Base-by-base conservation (phyloP, 2,113 vertebrate genomes). In the Morone saxatilis region DNA sequence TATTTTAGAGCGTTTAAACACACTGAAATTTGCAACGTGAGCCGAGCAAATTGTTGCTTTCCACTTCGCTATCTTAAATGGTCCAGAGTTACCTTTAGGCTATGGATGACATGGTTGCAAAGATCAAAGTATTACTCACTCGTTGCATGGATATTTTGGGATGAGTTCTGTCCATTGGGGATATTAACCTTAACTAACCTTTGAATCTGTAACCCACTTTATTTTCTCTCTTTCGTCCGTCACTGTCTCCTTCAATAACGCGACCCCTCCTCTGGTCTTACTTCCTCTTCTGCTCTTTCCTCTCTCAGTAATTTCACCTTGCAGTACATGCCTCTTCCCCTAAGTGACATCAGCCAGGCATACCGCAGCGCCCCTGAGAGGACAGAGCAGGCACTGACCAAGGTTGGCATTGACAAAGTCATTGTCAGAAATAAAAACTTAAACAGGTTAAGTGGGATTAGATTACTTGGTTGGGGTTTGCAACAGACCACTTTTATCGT, bases 311-410 rank as follows among this genome's bases (percentile, higher is more conserved):
- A 98, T 92, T 97, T 97, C 92, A 98, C 96, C 1, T 93, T 98
- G 89, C 97, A 97, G 80, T 97, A 97, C 93, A 98, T 98, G 97
- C 97, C 97, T 80, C 96, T 98, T 22, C 97, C 97, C 0, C 94
- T 98, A 88, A 96, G 96, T 1, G 97, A 98, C 93, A 96, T 97
- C 95, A 97, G 96, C 69, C 96, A 97, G 80, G 96, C 97, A 0
- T 96, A 97, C 92, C 97, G 97, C 87, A 97, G 95, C 13, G 91
- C 96, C 88, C 97, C 97, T 0, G 97, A 97, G 91, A 96, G 92
- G 93, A 97, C 96, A 0, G 97, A 98, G 81, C 96, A 96, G 67
- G 96, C 97, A 25, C 94, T 97, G 90, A 96, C 96, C 78, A 97
- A 97, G 97, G 97, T 98, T 57, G 71, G 85, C 48, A 76, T 16